These are phyloP conservation scores for Sturmia bella DNA, from an alignment of 2,888 invertebrate genomes.

Conservation along the genomic window DNA sequence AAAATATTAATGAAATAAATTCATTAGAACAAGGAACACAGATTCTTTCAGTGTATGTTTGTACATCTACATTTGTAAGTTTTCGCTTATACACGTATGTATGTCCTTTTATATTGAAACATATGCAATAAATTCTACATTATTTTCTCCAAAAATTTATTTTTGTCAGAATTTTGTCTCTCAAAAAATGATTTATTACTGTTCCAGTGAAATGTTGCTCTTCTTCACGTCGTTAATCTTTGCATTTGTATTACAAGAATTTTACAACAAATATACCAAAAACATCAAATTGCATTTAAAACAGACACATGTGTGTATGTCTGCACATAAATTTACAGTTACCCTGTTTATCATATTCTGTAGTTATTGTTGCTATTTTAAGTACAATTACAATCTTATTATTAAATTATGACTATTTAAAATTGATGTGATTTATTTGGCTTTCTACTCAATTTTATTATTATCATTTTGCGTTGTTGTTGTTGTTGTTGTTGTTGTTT, in stretches of 20 bases:
- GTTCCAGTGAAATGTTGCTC: not conserved
- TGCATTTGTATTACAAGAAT: too few relatives aligned
- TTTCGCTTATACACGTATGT: too few relatives aligned
- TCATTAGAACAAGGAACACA: too few relatives aligned
- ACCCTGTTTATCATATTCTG: constrained; percentile 62
- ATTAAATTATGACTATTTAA: constrained; percentile 69
- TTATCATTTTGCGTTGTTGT: not conserved
- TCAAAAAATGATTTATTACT: too few relatives aligned
- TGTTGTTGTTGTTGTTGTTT: not conserved
- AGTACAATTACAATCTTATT: constrained; percentile 72
- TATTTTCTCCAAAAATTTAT: too few relatives aligned
- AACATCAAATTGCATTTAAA: not conserved
- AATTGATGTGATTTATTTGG: constrained; percentile 34
- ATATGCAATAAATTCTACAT: too few relatives aligned
- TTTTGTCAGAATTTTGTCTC: too few relatives aligned
- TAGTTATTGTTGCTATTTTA: constrained; percentile 71
- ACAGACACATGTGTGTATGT: constrained; percentile 3
- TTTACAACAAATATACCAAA: not conserved
- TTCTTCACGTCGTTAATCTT: not conserved
- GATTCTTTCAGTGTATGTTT: too few relatives aligned
- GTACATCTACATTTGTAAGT: too few relatives aligned
- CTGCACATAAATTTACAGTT: constrained; percentile 9
- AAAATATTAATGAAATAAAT: too few relatives aligned
- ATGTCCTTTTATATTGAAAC: too few relatives aligned
- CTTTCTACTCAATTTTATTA: not conserved